Evolutionary conservation across 2,113 vertebrate species (phyloP), one percentile per base, ranked within the genome.

Genomic region (Gila orcuttii): DNA sequence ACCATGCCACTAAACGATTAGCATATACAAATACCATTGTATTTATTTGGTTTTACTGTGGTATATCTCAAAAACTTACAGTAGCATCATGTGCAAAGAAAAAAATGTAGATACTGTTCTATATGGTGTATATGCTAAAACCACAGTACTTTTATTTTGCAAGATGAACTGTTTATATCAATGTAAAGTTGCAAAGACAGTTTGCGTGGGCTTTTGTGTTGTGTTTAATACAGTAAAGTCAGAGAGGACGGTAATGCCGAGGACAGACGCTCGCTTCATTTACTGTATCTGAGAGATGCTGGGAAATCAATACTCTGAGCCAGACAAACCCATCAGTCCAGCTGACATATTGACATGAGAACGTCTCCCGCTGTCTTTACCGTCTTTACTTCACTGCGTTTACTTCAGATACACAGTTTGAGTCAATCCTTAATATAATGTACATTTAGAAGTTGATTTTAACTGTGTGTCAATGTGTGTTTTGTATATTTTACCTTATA

Each of bases 271-370:
- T 59, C 36, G 3, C 79, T 31, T 73, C 84, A 75, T 55, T 79
- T 75, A 79, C 17, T 21, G 52, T 6, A 19, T 55, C 52, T 21
- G 55, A 57, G 55, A 7, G 19, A 57, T 19, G 55, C 19, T 21
- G 19, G 23, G 17, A 73, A 73, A 84, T 88, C 84, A 83, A 88
- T 88, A 66, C n/a, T 33, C 12, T 45, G 36, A 64, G 50, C 69
- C 64, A 60, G 77, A 52, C 83, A 50, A 23, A 71, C 47, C 52
- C 80, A 23, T 69, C 64, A 36, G 80, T 74, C 55, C 59, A 81
- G 33, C 79, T n/a, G 25, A 69, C 76, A 55, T 60, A 66, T 21
- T 50, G 68, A 66, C 39, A 76, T 19, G 33, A 74, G n/a, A 25
- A 10, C 21, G 31, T 62, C 62, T 84, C 69, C 64, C 52, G 55